Conservation (phyloP, 2,797 vertebrate species). For the Epinephelus coioides region DNA sequence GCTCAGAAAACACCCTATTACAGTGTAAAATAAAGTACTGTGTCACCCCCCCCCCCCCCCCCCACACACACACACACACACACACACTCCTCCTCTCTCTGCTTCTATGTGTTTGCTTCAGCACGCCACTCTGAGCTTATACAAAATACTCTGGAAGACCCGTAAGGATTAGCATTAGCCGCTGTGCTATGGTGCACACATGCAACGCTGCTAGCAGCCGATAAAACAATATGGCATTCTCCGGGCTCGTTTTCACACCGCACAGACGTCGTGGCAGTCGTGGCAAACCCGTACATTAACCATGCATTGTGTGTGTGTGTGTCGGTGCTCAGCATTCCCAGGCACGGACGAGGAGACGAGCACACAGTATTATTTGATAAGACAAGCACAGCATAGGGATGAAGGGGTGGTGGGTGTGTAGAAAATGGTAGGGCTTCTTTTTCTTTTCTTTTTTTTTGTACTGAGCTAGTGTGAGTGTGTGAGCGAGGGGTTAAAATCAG, state of each 20-base stretch:
- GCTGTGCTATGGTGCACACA: slow-evolving; percentile 69
- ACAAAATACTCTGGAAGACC: slow-evolving; percentile 56
- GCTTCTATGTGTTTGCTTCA: slow-evolving; percentile 31
- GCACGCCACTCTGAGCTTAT: slow-evolving; percentile 39
- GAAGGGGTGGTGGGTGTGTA: slow-evolving; percentile 62
- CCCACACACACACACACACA: no score
- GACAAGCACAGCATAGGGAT: slow-evolving; percentile 69
- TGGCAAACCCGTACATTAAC: slow-evolving; percentile 42
- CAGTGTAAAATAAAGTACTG: slow-evolving; percentile 34
- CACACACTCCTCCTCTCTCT: background rate
- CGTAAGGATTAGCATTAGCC: slow-evolving; percentile 75
- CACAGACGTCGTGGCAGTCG: slow-evolving; percentile 13
- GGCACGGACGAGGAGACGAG: slow-evolving; percentile 56
- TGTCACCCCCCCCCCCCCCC: background rate
- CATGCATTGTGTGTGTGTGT: slow-evolving; percentile 33
- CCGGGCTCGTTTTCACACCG: slow-evolving; percentile 41
- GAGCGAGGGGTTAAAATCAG: slow-evolving; percentile 63
- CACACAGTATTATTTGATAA: slow-evolving; percentile 68
- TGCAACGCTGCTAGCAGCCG: slow-evolving; percentile 70
- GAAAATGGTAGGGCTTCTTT: slow-evolving; percentile 83
- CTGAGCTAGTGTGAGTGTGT: slow-evolving; percentile 63
- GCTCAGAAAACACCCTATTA: slow-evolving; percentile 22
- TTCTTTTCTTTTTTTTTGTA: slow-evolving; percentile 32
- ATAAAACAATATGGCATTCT: slow-evolving; percentile 75
- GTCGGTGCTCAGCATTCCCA: slow-evolving; percentile 36